Conservation (phyloP, 2,113 vertebrate genomes). For the Protobothrops flavoviridis region DNA sequence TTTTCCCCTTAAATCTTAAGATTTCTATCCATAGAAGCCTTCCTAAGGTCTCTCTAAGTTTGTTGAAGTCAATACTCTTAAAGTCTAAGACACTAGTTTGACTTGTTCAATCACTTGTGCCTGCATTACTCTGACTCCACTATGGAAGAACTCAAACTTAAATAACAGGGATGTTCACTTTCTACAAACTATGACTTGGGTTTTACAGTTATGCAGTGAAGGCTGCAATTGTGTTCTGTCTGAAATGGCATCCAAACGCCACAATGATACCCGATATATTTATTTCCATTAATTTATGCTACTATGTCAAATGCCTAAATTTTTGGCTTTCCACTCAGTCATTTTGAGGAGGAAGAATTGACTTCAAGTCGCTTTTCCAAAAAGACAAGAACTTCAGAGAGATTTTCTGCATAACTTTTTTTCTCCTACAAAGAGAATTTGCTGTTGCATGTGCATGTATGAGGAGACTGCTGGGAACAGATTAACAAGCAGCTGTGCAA, state of each 20-base stretch:
- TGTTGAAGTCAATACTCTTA: not conserved
- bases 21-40: not conserved
- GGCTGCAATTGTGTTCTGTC: not conserved
- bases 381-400: not conserved
- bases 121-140: not conserved
- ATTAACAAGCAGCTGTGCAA: not conserved
- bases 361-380: not conserved
- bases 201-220: not conserved
- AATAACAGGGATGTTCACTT: not conserved
- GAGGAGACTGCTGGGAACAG: not conserved
- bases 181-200: not conserved
- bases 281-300: not conserved
- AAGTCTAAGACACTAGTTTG: not conserved
- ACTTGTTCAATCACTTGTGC: not conserved
- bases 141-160: not conserved
- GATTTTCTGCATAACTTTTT: not conserved
- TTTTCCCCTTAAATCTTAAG: not conserved
- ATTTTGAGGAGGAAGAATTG: not conserved
- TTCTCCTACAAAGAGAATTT: not conserved
- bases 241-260: not conserved
- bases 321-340: not conserved
- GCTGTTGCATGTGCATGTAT: not conserved
- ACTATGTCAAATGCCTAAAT: not conserved
- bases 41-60: not conserved
- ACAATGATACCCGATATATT: not conserved